Evolutionary conservation across 2,797 vertebrate species (phyloP).

Genomic region (Halcyon chelicuti): DNA sequence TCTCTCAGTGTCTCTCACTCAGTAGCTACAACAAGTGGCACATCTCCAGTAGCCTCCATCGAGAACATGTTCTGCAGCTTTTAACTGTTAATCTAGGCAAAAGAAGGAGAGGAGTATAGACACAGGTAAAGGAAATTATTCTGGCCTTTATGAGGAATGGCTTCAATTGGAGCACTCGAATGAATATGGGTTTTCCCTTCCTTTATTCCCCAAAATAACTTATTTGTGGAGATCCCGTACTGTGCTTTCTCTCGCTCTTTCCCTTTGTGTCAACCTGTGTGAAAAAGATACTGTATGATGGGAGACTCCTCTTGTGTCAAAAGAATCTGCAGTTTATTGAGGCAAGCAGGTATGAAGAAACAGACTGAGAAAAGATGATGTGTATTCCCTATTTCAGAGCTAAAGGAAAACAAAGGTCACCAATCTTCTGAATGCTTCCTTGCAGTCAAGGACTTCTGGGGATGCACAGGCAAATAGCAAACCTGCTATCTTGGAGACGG

Average conservation of each 20-base stretch:
- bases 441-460: not conserved
- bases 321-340: not conserved
- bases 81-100: not conserved
- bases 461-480: not conserved
- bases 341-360: not conserved
- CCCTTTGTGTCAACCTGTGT: too few relatives aligned
- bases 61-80: not conserved
- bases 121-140: accelerated
- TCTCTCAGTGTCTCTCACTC: not conserved
- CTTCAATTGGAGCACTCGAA: not conserved
- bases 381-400: not conserved
- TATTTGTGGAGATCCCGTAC: not conserved
- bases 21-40: not conserved
- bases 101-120: not conserved
- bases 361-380: not conserved
- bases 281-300: not conserved
- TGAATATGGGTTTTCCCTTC: not conserved
- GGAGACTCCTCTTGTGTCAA: not conserved
- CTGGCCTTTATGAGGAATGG: not conserved
- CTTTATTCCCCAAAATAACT: not conserved
- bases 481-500: not conserved
- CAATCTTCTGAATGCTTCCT: not conserved
- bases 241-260: not conserved
- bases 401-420: not conserved
- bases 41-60: not conserved